A percentile compares a stretch with the other conserved stretches of the same genome.
Conservation (phyloP, 1,140 invertebrate genomes). For the Orchesella cincta region DNA sequence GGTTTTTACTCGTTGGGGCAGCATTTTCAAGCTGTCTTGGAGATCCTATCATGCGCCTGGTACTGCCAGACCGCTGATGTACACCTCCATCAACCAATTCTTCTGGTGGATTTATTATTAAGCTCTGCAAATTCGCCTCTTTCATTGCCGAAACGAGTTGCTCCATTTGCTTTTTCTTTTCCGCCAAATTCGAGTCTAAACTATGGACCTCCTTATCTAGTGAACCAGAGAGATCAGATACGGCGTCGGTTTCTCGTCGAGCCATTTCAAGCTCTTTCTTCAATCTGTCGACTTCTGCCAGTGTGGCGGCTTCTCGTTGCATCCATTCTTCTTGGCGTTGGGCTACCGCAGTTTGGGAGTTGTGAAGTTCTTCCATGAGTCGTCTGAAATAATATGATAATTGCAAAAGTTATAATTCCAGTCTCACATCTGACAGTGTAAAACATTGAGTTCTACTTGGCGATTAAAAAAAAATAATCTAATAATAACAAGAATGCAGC, state of each 20-base stretch:
- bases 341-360: slow-evolving; percentile 53
- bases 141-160: slow-evolving; percentile 84
- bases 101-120: slow-evolving; percentile 75
- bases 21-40: slow-evolving; percentile 88
- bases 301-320: slow-evolving; percentile 72
- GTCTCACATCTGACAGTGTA: background rate
- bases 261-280: slow-evolving; percentile 80
- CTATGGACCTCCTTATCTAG: slow-evolving; percentile 70
- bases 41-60: slow-evolving; percentile 84
- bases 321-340: slow-evolving; percentile 59
- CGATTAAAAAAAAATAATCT: background rate
- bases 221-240: slow-evolving; percentile 76
- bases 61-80: slow-evolving; percentile 79
- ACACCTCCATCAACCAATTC: slow-evolving; percentile 75
- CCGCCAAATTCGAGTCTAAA: slow-evolving; percentile 47
- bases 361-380: slow-evolving; percentile 65
- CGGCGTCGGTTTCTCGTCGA: slow-evolving; percentile 74
- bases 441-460: background rate
- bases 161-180: slow-evolving; percentile 78
- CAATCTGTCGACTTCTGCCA: slow-evolving; percentile 76
- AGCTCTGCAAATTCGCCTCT: slow-evolving; percentile 83
- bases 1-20: slow-evolving; percentile 90
- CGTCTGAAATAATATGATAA: slow-evolving; percentile 56
- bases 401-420: slow-evolving; percentile 1
- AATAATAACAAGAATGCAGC: background rate